Base-by-base conservation (phyloP, 2,888 invertebrate species). In the Blastobasis lacticolella region DNA sequence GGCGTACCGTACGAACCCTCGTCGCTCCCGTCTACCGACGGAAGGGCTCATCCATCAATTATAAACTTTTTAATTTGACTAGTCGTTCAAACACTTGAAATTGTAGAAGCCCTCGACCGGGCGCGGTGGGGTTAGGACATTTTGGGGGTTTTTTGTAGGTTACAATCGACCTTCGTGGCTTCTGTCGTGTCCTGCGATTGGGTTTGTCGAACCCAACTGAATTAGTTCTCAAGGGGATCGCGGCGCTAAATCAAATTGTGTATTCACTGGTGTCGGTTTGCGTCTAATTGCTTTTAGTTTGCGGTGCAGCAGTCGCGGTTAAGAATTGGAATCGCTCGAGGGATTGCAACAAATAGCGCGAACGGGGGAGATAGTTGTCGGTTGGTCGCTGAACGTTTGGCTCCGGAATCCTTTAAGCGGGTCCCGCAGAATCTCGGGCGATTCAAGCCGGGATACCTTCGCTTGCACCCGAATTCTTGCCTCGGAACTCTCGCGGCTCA, bases 341-440 rank as follows among this genome's bases (percentile, higher is more conserved):
- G 77, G 72, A 78, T 78, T 75, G 72, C 70, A 75, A 75, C 74
- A 74, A 75, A 78, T 69, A 71, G 64, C 46, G 57, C 62, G 23
- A 63, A 66, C 66, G 63, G 63, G 63, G 66, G 61, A 63, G 66
- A 64, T 67, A 60, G 59, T 60, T 67, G 58, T 59, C 56, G 60
- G 60, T 64, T 76, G 77, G 78, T 6, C 62, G 75, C 77, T 71
- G 60, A 54, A 53, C 62, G 64, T 53, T 62, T 64, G 62, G 62
- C 60, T 59, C 61, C 59, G 66, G 69, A 67, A 60, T 58, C 60
- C 59, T 61, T 65, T 59, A 60, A 65, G 60, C 61, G 52, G 58
- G 56, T 63, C 57, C 54, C 54, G 50, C 50, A 49, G 56, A 54
- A 53, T 51, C 51, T 50, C 59, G 10, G 40, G 46, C 45, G 40